Base-by-base conservation (phyloP, 2,888 invertebrate species). In the Strigamia transsilvanica region DNA sequence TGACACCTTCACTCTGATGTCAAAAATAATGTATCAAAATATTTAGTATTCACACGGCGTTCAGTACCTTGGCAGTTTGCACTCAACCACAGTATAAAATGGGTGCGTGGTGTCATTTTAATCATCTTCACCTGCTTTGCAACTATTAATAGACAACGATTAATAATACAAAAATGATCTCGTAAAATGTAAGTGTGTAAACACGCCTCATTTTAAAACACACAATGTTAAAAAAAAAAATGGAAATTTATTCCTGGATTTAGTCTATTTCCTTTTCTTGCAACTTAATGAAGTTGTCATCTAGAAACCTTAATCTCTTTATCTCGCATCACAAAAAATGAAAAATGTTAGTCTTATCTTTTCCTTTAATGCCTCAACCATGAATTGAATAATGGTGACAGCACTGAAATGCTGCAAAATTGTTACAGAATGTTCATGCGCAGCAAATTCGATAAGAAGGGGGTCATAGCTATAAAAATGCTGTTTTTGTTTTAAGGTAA, bases 211-310 rank as follows among this genome's bases (percentile, higher is more conserved):
- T 56, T n/a, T 56, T 38, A 38, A 27, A 38, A 38, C 38, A 38
- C 10, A 7, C 9, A 9, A 38, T 38, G 6, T 38, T 9, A 46
- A 46, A 15, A 46, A n/a, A n/a, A n/a, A 15, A 46, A 15, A 46
- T 2, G 5, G 4, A 13, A 46, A 56, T 56, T 56, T 56, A 56
- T 56, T 56, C 56, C n/a, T 56, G 56, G 56, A 56, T 56, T 56
- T 18, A 56, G 18, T 56, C 56, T 56, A 56, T 56, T 56, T 56
- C 56, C 56, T 56, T 46, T 56, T 56, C 56, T 56, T 56, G 21
- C 56, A 56, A 56, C 56, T 56, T 56, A 56, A 56, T 56, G 56
- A 56, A 56, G 56, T 56, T 56, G 56, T 56, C 56, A 56, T 56
- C 56, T 9, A 56, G 56, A 56, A 56, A 18, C 56, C 56, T 5